phyloP scores from a whole-genome alignment of 2,113 vertebrate genomes.

The Camelus bactrianus region DNA sequence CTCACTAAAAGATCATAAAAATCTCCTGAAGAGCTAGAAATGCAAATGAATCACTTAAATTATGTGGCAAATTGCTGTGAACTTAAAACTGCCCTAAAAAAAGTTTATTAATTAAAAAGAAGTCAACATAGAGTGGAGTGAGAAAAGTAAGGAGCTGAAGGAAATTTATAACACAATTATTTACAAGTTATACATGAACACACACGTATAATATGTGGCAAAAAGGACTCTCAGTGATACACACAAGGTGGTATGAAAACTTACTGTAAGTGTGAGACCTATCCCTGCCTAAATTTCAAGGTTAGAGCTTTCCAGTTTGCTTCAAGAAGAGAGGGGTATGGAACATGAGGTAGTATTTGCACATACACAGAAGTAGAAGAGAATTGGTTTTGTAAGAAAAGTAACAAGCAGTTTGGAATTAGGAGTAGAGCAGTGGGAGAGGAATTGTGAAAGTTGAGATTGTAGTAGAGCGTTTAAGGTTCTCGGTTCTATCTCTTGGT shows the following conservation, averaged over 20 bases:
- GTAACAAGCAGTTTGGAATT: neutral
- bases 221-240: neutral
- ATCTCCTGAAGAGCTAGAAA: neutral
- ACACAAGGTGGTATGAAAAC: neutral
- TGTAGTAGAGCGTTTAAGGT: neutral
- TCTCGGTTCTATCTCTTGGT: constrained; percentile 5
- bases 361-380: neutral
- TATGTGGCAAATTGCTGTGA: neutral
- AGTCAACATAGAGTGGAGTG: neutral
- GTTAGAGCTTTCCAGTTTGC: neutral
- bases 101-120: neutral
- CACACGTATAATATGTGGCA: neutral
- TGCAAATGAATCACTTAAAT: neutral
- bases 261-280: neutral
- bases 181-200: neutral
- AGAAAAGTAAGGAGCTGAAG: neutral
- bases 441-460: neutral
- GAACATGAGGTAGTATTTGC: neutral
- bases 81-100: neutral
- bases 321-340: neutral
- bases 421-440: neutral
- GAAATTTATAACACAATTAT: neutral
- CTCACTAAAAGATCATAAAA: neutral
- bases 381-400: neutral
- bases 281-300: neutral